These are phyloP conservation scores for Brachyistius frenatus DNA, from an alignment of 2,113 vertebrate species.

Conservation along the genomic window DNA sequence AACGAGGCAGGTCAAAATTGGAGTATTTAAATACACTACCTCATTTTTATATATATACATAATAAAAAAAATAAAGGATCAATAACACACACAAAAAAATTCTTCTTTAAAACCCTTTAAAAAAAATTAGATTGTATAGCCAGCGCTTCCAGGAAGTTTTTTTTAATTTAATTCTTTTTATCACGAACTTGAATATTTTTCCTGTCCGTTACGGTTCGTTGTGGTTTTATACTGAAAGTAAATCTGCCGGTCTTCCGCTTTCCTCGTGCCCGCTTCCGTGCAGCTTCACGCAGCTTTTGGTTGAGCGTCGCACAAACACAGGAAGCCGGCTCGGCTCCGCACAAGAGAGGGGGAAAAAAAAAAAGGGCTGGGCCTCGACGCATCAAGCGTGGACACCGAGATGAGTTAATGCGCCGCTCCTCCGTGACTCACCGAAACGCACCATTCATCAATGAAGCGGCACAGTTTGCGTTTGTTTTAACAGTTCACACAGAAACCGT, in stretches of 20 bases:
- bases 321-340: constrained; percentile 70
- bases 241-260: constrained; percentile 9
- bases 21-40: too few species aligned
- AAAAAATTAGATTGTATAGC: too few species aligned
- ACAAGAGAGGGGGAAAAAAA: constrained; percentile 24
- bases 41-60: too few species aligned
- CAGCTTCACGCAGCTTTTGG: constrained; percentile 41
- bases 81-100: too few species aligned
- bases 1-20: too few species aligned
- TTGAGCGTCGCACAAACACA: constrained; percentile 56
- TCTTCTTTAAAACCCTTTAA: too few species aligned
- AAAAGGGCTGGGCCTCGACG: constrained; percentile 65
- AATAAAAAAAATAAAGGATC: too few species aligned
- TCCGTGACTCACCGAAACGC: not conserved
- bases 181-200: too few species aligned
- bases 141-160: too few species aligned
- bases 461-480: not conserved
- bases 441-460: not conserved
- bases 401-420: not conserved
- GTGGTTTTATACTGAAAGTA: constrained; percentile 32
- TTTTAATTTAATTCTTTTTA: too few species aligned
- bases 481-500: not conserved
- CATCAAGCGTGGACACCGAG: constrained; percentile 24
- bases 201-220: too few species aligned
- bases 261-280: not conserved